Base-by-base conservation (phyloP, 2,888 invertebrate species). In the Escarpia spicata region DNA sequence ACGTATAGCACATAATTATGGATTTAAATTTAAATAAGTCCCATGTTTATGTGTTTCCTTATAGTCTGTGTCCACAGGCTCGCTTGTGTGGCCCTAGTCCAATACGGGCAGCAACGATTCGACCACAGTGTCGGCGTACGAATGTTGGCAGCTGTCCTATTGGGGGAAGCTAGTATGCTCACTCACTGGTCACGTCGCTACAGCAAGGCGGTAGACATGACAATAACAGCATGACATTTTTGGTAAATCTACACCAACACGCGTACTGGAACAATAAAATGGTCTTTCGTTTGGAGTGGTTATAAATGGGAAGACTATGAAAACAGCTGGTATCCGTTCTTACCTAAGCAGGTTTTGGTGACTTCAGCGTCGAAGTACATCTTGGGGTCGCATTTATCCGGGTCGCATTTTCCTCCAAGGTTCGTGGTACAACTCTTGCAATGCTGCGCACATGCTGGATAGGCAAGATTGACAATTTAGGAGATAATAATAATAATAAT, bases 361-460 rank as follows among this genome's bases (percentile, higher is more conserved):
- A 45, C 15, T 75, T 75, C 91, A 12, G 91, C 44, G 31, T 91
- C 91, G 31, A 91, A 91, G 91, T 91, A 91, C 37, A 37, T 52
- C 10, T 43, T 91, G 44, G 44, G 15, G 58, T 91, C 91, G 43
- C 91, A 91, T 52, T 91, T 45, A 19, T 58, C 91, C 12, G 52
- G 26, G 58, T 91, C 91, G 45, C 91, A 91, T 44, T 91, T 91
- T 15, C 52, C 58, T 15, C 93, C 92, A 44, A 92, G 92, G 90
- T 92, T 93, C 26, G 90, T 31, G 31, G 43, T 90, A 58, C 93
- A 93, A 43, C 92, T n/a, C 10, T 90, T 58, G 90, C 93, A 93
- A 45, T 92, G 75, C 19, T 44, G 26, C 52, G 93, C 93, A 92
- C 93, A 93, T 8, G 92, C 93, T 93, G 93, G 19, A 91, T 15